Conservation (phyloP, 2,888 invertebrate genomes). For the Hetaerina titia region DNA sequence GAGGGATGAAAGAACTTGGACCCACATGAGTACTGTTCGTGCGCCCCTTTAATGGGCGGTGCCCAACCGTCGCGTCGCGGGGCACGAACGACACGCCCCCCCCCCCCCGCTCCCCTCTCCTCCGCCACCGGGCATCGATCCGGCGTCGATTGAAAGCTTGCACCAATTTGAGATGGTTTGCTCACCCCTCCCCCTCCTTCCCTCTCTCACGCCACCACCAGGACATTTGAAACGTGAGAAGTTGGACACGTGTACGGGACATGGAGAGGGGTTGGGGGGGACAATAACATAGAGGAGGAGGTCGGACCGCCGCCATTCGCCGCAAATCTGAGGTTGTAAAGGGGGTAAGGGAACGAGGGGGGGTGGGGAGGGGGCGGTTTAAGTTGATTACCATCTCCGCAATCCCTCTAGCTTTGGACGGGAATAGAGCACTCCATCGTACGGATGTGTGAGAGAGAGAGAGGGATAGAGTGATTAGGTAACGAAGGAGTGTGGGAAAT, state of each 20-base stretch:
- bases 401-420: neutral
- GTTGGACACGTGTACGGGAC: slow-evolving; percentile 1
- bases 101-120: neutral
- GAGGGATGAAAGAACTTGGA: neutral
- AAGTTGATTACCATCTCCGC: slow-evolving; percentile 24
- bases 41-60: too few species aligned
- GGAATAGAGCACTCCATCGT: neutral
- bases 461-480: neutral
- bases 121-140: neutral
- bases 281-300: neutral
- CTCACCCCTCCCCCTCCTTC: neutral
- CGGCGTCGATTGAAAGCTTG: too few species aligned
- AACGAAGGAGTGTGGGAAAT: slow-evolving; percentile 31
- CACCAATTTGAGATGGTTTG: neutral
- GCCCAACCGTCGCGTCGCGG: neutral
- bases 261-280: neutral
- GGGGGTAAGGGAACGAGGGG: neutral
- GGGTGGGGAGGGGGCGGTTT: neutral
- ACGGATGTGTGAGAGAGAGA: neutral
- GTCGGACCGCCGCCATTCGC: neutral
- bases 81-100: neutral
- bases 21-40: too few species aligned
- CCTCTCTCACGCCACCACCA: neutral
- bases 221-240: slow-evolving; percentile 46
- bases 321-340: neutral